These are phyloP conservation scores for Nephila pilipes DNA, from an alignment of 1,140 invertebrate genomes.

Conservation along the genomic window DNA sequence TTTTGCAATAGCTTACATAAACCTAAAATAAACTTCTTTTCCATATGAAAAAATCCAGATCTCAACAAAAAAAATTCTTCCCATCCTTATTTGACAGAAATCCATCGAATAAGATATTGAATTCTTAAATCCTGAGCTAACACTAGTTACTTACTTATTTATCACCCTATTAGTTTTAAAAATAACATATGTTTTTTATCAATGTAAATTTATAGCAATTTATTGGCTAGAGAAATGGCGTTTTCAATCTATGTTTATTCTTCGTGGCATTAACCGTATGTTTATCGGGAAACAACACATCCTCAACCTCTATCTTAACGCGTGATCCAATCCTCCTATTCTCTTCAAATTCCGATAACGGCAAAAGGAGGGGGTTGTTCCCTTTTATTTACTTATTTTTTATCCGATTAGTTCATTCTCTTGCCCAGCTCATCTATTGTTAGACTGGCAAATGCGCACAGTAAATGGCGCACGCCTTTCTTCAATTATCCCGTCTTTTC, in stretches of 20 bases:
- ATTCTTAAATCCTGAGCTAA: neutral
- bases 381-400: slow-evolving; percentile 30
- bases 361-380: neutral
- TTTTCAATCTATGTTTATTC: slow-evolving; percentile 67
- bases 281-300: slow-evolving; percentile 63
- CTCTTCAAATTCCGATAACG: slow-evolving; percentile 59
- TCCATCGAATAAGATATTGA: slow-evolving; percentile 1
- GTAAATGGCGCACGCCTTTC: slow-evolving; percentile 58
- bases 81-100: neutral
- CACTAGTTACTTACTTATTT: neutral
- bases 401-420: slow-evolving; percentile 34
- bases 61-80: too few species aligned
- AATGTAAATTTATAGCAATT: slow-evolving; percentile 52
- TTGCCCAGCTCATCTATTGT: neutral
- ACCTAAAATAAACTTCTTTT: too few species aligned
- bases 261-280: slow-evolving; percentile 22
- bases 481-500: slow-evolving; percentile 55
- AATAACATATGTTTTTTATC: slow-evolving; percentile 53
- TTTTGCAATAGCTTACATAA: too few species aligned
- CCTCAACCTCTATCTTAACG: neutral
- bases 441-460: slow-evolving; percentile 27
- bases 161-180: slow-evolving; percentile 23
- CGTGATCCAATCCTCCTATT: slow-evolving; percentile 55
- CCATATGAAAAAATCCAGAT: too few species aligned
- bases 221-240: slow-evolving; percentile 24